Conservation (phyloP, 2,888 invertebrate genomes). For the Microctonus aethiopoides region DNA sequence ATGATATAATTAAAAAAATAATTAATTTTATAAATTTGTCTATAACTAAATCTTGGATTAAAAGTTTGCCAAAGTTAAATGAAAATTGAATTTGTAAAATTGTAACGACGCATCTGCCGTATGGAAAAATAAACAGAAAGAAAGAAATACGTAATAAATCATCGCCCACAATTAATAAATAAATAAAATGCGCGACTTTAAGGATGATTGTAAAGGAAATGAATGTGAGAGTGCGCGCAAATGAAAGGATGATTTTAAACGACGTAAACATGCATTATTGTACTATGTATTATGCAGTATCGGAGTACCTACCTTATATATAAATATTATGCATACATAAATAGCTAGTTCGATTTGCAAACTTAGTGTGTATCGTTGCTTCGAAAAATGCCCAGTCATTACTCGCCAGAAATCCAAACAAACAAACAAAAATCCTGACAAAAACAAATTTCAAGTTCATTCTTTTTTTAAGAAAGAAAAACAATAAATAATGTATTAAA, state of each 20-base stretch:
- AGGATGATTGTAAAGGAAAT: constrained; percentile 28
- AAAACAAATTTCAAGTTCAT: constrained; percentile 65
- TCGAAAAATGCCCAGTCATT: constrained; percentile 65
- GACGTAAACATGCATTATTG: constrained; percentile 55
- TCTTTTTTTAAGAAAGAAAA: constrained; percentile 65
- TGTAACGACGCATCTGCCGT: constrained; percentile 33
- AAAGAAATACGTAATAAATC: constrained; percentile 2
- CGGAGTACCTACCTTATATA: constrained; percentile 61
- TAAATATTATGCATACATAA: constrained; percentile 56
- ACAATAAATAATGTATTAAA: constrained; percentile 65
- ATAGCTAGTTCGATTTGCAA: constrained; percentile 65
- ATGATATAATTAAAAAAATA: no score
- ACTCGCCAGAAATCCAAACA: constrained; percentile 59
- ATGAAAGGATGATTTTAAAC: constrained; percentile 33
- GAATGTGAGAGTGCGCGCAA: constrained; percentile 31
- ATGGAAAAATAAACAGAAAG: background rate
- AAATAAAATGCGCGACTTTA: constrained; percentile 17
- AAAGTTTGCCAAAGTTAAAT: constrained; percentile 11
- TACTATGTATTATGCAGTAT: constrained; percentile 56
- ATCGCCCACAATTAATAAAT: constrained; percentile 1
- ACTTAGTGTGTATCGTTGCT: constrained; percentile 66
- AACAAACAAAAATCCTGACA: constrained; percentile 43
- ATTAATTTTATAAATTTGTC: no score
- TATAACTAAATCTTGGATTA: constrained; percentile 28
- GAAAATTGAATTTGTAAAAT: background rate